These are phyloP conservation scores for Esox lucius DNA, from an alignment of 2,797 vertebrate genomes.

Conservation along the genomic window DNA sequence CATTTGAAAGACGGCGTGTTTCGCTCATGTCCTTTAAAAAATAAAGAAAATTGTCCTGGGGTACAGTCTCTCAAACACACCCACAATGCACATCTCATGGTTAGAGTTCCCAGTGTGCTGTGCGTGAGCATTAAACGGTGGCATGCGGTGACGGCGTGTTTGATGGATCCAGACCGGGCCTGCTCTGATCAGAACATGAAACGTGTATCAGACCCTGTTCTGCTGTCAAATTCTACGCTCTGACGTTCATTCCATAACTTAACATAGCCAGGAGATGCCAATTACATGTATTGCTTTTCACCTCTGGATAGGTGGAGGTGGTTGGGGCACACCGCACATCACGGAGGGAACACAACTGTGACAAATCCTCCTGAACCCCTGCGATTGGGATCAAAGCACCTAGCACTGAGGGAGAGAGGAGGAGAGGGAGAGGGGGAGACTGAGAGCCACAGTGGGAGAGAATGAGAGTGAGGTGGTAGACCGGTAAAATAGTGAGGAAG, in stretches of 20 bases:
- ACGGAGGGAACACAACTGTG: background rate
- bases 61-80: background rate
- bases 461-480: no score
- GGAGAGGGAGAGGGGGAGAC: background rate
- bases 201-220: constrained; percentile 10
- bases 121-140: background rate
- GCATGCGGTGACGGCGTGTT: background rate
- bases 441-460: background rate
- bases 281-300: constrained; percentile 21
- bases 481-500: background rate
- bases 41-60: no score
- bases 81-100: background rate
- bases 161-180: background rate
- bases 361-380: background rate
- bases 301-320: constrained; percentile 25
- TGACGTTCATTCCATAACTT: constrained; percentile 21
- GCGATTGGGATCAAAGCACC: background rate
- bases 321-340: constrained; percentile 14
- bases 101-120: background rate
- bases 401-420: background rate
- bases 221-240: background rate
- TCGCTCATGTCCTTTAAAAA: no score
- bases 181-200: constrained; percentile 2
- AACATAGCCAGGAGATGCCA: constrained; percentile 20
- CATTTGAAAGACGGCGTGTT: no score